phyloP scores from a whole-genome alignment of 2,888 invertebrate genomes.

The Chrysomela aeneicollis region DNA sequence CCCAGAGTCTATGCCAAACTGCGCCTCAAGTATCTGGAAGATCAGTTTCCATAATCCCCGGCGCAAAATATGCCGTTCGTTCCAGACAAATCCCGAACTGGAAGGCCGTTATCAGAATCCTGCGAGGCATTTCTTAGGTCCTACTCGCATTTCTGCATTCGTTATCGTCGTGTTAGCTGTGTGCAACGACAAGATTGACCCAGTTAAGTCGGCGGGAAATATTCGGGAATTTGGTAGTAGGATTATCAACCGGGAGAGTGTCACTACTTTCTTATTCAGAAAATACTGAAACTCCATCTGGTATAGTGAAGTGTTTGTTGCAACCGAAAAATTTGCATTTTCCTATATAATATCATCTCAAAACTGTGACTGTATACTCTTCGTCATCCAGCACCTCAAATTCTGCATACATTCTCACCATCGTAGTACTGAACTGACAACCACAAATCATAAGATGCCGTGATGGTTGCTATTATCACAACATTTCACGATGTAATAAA shows the following conservation, averaged over 20 bases:
- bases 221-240: background rate
- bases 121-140: background rate
- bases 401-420: background rate
- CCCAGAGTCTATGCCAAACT: background rate
- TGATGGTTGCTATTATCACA: background rate
- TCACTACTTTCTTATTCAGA: background rate
- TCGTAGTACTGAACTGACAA: background rate
- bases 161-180: slow-evolving; percentile 4
- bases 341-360: too few relatives aligned
- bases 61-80: background rate
- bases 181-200: slow-evolving; percentile 5
- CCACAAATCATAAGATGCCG: background rate
- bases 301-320: too few relatives aligned
- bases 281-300: background rate
- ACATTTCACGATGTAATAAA: slow-evolving; percentile 1
- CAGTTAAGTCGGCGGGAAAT: background rate
- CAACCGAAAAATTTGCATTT: too few relatives aligned
- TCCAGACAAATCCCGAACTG: background rate
- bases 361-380: too few relatives aligned
- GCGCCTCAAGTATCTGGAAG: background rate
- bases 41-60: background rate
- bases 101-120: background rate
- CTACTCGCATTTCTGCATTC: background rate
- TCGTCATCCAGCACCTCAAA: too few relatives aligned
- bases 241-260: background rate